Percentiles rank a stretch among this genome's conserved stretches.
phyloP scores from a whole-genome alignment of 2,113 vertebrate species.

The Litocranius walleri region DNA sequence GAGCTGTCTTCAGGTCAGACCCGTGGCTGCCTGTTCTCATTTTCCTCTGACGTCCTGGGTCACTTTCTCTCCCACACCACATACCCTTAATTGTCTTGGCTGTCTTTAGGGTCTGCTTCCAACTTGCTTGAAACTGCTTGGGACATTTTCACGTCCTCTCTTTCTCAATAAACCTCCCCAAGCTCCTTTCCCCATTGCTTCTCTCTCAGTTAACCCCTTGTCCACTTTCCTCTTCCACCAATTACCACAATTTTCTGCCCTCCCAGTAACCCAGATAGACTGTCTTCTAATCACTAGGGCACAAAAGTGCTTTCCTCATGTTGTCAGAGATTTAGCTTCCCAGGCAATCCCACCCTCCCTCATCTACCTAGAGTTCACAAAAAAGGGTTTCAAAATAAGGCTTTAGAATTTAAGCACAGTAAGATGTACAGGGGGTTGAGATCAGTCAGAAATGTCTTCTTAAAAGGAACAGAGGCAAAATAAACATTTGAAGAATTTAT shows the following conservation, averaged over 20 bases:
- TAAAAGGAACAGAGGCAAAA: neutral
- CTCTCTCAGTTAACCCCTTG: neutral
- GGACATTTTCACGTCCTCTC: neutral
- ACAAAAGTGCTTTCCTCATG: neutral
- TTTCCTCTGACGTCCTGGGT: neutral
- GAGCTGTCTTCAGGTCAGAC: neutral
- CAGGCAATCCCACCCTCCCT: neutral
- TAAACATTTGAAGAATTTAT: neutral
- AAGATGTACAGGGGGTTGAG: neutral
- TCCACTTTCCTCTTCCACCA: neutral
- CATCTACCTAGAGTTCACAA: neutral
- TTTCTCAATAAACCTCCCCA: neutral
- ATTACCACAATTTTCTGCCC: neutral
- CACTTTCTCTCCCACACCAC: neutral
- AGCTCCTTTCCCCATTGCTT: neutral
- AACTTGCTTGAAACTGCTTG: neutral
- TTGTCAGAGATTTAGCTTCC: neutral
- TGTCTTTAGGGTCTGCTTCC: neutral
- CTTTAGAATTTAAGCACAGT: neutral
- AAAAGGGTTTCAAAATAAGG: neutral
- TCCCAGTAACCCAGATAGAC: neutral
- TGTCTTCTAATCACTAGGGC: neutral
- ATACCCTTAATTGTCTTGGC: neutral
- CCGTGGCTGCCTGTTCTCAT: neutral
- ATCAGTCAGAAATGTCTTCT: neutral